phyloP scores from a whole-genome alignment of 2,113 vertebrate genomes.

The Oncorhynchus kisutch region DNA sequence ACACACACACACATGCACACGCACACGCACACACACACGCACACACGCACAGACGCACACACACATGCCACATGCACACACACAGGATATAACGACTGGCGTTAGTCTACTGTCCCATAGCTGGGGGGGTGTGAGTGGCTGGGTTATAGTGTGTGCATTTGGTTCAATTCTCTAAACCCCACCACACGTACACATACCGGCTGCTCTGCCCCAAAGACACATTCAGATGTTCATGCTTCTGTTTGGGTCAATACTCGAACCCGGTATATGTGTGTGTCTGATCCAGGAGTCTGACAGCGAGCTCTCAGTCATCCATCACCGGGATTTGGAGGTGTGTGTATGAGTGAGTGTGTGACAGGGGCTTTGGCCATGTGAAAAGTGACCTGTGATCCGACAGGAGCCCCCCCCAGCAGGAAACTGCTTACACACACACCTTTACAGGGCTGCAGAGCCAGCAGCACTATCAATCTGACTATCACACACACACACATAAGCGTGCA shows the following conservation, averaged over 20 bases:
- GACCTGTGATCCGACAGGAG: conserved; percentile 44
- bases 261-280: neutral
- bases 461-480: conserved; percentile 54
- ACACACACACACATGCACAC: neutral
- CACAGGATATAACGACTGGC: neutral
- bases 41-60: neutral
- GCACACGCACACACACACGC: neutral
- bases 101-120: conserved; percentile 15
- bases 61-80: neutral
- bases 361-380: conserved; percentile 49
- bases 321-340: neutral
- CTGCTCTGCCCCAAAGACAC: neutral
- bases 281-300: conserved; percentile 46
- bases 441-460: conserved; percentile 27
- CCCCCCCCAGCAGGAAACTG: conserved; percentile 54
- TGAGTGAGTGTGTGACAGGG: conserved; percentile 24
- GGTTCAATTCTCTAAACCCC: neutral
- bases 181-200: neutral
- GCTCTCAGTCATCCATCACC: conserved; percentile 36
- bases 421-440: conserved; percentile 45
- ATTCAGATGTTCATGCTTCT: neutral
- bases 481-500: conserved; percentile 39
- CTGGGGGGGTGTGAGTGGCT: conserved; percentile 4
- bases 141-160: neutral
- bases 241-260: neutral